These are phyloP conservation scores for Drosophila ambigua DNA, from an alignment of 1,140 invertebrate genomes.

Conservation along the genomic window DNA sequence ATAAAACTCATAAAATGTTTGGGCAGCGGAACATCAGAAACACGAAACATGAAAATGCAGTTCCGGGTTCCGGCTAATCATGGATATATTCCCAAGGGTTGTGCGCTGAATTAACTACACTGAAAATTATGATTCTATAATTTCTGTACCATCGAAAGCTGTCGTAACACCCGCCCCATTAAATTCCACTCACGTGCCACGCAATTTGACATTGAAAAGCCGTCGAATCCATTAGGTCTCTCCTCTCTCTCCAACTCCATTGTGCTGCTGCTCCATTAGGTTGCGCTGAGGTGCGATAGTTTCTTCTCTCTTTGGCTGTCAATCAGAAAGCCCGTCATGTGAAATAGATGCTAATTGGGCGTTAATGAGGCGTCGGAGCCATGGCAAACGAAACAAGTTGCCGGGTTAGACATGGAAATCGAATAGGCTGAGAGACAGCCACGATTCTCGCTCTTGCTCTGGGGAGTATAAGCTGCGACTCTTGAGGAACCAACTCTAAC, in stretches of 20 bases:
- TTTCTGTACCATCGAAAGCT: not conserved
- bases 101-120: too few relatives aligned
- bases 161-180: not conserved
- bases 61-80: not conserved
- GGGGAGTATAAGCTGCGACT: not conserved
- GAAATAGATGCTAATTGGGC: slow-evolving; percentile 70
- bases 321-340: slow-evolving; percentile 59
- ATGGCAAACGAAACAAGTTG: slow-evolving; percentile 15
- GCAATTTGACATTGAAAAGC: slow-evolving; percentile 4
- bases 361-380: slow-evolving; percentile 59
- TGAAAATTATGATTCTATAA: not conserved
- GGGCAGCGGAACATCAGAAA: slow-evolving; percentile 9
- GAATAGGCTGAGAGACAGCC: not conserved
- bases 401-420: too few relatives aligned
- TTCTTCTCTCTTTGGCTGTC: slow-evolving; percentile 31
- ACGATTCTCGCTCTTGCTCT: slow-evolving; percentile 4
- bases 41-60: slow-evolving; percentile 19
- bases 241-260: not conserved
- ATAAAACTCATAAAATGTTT: slow-evolving; percentile 59
- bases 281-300: slow-evolving; percentile 16
- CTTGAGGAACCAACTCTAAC: too few relatives aligned
- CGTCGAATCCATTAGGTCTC: slow-evolving; percentile 8
- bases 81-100: not conserved
- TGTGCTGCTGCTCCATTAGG: slow-evolving; percentile 18
- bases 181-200: slow-evolving; percentile 6